Conservation (phyloP, 2,797 vertebrate species). For the Acestrorhynchus altus region DNA sequence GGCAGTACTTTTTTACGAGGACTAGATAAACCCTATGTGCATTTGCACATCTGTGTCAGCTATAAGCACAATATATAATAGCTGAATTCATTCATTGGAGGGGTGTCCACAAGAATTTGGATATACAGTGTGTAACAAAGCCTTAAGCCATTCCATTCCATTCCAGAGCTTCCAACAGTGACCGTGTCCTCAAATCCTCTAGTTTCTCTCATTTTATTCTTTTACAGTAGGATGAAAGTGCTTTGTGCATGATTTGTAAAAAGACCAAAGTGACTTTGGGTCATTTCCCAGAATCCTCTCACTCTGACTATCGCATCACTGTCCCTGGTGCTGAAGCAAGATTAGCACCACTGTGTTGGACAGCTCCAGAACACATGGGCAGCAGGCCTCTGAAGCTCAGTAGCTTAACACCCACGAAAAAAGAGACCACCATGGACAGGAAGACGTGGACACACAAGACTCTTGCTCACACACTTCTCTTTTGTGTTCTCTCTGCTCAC, state of each 20-base stretch:
- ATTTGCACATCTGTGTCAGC: too few relatives aligned
- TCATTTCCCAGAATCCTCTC: neutral
- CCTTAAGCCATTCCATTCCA: neutral
- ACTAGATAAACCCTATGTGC: too few relatives aligned
- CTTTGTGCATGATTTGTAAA: slow-evolving; percentile 12
- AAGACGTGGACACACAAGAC: neutral
- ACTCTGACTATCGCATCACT: neutral
- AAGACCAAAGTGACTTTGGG: neutral
- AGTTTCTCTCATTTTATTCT: neutral
- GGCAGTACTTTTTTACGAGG: too few relatives aligned
- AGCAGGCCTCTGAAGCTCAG: neutral
- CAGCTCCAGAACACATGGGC: neutral
- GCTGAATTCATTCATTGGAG: too few relatives aligned
- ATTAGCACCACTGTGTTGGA: slow-evolving; percentile 1
- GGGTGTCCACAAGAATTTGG: too few relatives aligned
- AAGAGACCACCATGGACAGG: neutral
- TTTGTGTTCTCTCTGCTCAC: neutral
- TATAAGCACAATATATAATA: too few relatives aligned
- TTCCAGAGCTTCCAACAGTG: neutral
- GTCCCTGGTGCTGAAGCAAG: neutral
- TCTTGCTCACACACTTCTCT: neutral
- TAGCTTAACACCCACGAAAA: neutral
- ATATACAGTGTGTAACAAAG: too few relatives aligned
- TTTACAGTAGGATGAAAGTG: neutral
- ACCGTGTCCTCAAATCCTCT: neutral